Percentiles rank a stretch among this genome's conserved stretches.
Conservation (phyloP, 2,888 invertebrate species). For the Cheilosia vernalis region DNA sequence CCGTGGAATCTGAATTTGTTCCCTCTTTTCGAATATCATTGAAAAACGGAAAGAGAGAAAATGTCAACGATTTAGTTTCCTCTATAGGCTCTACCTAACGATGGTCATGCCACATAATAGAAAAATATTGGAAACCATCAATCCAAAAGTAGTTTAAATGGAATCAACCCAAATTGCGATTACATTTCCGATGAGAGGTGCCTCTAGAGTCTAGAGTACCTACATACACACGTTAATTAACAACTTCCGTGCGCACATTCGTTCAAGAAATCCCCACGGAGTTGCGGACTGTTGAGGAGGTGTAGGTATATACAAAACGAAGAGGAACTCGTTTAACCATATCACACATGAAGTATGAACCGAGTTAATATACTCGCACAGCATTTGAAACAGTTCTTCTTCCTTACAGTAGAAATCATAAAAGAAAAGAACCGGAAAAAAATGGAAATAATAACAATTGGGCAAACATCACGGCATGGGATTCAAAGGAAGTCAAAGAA, state of each 20-base stretch:
- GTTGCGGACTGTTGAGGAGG: neutral
- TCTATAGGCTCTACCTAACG: neutral
- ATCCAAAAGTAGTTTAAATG: conserved; percentile 34
- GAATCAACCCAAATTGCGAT: conserved; percentile 26
- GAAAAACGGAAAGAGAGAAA: too few relatives aligned
- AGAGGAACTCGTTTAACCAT: conserved; percentile 39
- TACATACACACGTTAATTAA: conserved; percentile 37
- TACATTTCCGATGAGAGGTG: conserved; percentile 52
- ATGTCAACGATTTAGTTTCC: neutral
- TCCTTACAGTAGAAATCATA: conserved; percentile 16
- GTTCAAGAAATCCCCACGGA: conserved; percentile 3
- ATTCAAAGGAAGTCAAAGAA: conserved; percentile 4
- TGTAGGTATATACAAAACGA: neutral
- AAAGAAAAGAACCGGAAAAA: conserved; percentile 13
- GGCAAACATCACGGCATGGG: conserved; percentile 25
- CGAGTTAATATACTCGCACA: neutral
- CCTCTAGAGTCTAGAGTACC: conserved; percentile 18
- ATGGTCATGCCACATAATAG: conserved; percentile 5
- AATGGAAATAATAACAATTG: conserved; percentile 32
- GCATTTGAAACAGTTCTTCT: neutral
- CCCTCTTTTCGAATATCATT: too few relatives aligned
- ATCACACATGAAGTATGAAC: conserved; percentile 23
- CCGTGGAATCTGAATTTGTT: too few relatives aligned
- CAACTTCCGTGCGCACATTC: conserved; percentile 43
- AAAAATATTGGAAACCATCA: conserved; percentile 31